phyloP scores from a whole-genome alignment of 1,140 invertebrate genomes.

The Formica exsecta region DNA sequence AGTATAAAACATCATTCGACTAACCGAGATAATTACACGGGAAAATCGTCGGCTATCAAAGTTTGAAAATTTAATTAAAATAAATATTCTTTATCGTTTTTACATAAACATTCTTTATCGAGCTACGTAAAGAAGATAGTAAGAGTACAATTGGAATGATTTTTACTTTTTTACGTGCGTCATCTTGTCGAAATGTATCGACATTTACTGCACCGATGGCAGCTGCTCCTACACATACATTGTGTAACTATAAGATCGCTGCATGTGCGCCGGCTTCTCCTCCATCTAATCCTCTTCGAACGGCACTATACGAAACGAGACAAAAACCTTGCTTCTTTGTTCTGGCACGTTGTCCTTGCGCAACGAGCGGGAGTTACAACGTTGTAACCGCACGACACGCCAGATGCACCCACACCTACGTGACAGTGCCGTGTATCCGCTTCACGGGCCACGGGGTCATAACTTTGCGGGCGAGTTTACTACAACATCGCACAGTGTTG shows the following conservation, averaged over 20 bases:
- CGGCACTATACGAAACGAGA: slow-evolving; percentile 14
- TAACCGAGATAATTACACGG: background rate
- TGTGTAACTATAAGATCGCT: background rate
- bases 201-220: slow-evolving; percentile 3
- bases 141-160: background rate
- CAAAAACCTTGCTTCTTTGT: slow-evolving; percentile 57
- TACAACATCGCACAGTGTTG: background rate
- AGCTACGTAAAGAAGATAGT: background rate
- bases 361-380: slow-evolving; percentile 45
- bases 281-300: slow-evolving; percentile 49
- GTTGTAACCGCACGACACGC: slow-evolving; percentile 52
- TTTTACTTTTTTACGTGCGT: background rate
- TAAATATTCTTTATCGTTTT: too few species aligned
- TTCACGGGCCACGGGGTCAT: slow-evolving; percentile 36
- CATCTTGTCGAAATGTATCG: background rate
- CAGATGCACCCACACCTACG: slow-evolving; percentile 43
- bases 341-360: slow-evolving; percentile 43
- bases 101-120: too few species aligned
- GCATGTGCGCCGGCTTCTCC: background rate
- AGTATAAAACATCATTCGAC: background rate
- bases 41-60: background rate
- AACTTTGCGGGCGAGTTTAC: slow-evolving; percentile 38
- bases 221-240: background rate
- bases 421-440: slow-evolving; percentile 17
- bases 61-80: background rate